Base-by-base conservation (phyloP, 2,113 vertebrate genomes). In the Oophaga pumilio region DNA sequence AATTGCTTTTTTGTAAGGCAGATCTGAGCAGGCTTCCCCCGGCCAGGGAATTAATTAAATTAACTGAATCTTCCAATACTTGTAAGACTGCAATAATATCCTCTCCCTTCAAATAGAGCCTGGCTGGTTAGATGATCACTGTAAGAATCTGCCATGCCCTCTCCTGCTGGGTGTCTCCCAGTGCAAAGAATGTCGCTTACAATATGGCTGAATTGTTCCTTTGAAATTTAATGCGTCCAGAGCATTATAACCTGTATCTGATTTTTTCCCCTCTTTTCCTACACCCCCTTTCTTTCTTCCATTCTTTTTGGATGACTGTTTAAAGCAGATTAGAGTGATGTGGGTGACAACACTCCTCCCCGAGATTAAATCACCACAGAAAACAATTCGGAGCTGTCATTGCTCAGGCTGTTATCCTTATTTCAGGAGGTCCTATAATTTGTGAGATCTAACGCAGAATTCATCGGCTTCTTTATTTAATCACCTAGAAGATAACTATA, bases 21-120 rank as follows among this genome's bases (percentile, higher is more conserved):
- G 87, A 81, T 87, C 93, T 89, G 86, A 78, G 90, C 88, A 85
- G 84, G 77, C 24, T 93, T 91, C 91, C 91, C 88, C 90, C 56
- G 62, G 82, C 85, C 88, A 52, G 7, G 3, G 89, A 89, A 66
- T 90, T 91, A 90, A 92, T 92, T 90, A 80, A 90, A 89, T 91
- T 85, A 86, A 90, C 85, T 43, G 88, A 9, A 85, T 83, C 89
- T 90, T 89, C 9, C 71, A 50, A 80, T 77, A 89, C 79, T 78
- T 52, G 83, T 85, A 88, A 83, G 87, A 77, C 1, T 5, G 76
- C 85, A 89, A 90, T 60, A 87, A 87, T 81, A 71, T 81, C 76
- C 76, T 71, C 60, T 81, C 18, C 76, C 64, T 87, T 68, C 85
- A 80, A 80, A 87, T 26, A 49, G 76, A 33, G 52, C 52, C 85